Evolutionary conservation across 2,113 vertebrate genomes (phyloP).

Genomic region (Hiodon tergisus): DNA sequence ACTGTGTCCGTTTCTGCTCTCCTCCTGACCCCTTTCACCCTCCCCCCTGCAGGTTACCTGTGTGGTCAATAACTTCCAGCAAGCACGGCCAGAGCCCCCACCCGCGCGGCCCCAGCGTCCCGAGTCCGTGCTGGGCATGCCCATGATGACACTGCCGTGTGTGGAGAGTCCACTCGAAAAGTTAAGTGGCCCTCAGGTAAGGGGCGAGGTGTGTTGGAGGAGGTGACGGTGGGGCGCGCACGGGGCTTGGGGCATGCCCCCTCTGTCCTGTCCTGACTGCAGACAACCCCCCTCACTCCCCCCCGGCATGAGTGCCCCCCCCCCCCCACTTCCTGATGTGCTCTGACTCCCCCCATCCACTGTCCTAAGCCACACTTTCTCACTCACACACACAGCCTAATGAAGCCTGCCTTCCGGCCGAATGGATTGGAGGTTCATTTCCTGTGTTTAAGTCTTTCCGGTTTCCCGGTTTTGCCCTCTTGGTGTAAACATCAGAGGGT

Average conservation of each 20-base stretch:
- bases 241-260: not conserved
- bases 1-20: not conserved
- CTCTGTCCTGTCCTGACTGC: not conserved
- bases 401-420: too few species aligned
- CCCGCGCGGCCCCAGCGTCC: constrained; percentile 34
- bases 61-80: constrained; percentile 68
- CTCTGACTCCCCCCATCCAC: too few species aligned
- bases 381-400: not conserved
- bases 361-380: too few species aligned
- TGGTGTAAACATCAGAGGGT: too few species aligned
- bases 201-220: constrained; percentile 46
- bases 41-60: constrained; percentile 57
- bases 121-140: constrained; percentile 58
- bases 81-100: constrained; percentile 34
- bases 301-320: not conserved
- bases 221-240: constrained; percentile 22
- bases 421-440: too few species aligned
- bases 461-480: too few species aligned
- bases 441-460: too few species aligned
- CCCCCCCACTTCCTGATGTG: too few species aligned
- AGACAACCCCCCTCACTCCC: not conserved
- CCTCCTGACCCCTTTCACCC: not conserved
- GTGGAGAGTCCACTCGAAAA: constrained; percentile 84
- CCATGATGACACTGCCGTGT: constrained; percentile 63
- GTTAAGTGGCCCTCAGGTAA: constrained; percentile 88